A percentile compares a stretch with the other conserved stretches of the same genome.
phyloP scores from a whole-genome alignment of 2,888 invertebrate species.

The Agriotes lineatus region DNA sequence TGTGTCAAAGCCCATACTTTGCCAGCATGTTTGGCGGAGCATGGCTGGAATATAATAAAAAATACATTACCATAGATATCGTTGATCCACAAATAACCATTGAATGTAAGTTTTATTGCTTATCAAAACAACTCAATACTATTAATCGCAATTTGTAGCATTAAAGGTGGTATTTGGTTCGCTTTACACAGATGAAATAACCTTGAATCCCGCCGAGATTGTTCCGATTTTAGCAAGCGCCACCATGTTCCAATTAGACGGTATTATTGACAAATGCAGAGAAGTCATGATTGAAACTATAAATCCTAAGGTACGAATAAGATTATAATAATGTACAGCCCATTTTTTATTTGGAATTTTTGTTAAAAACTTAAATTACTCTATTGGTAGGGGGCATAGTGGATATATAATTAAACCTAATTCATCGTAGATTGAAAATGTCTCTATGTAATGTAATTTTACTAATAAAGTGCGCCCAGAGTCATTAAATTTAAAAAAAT shows the following conservation, averaged over 20 bases:
- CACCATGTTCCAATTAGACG: slow-evolving; percentile 80
- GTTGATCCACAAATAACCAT: slow-evolving; percentile 78
- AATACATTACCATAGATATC: slow-evolving; percentile 76
- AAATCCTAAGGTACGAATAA: slow-evolving; percentile 72
- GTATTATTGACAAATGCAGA: slow-evolving; percentile 77
- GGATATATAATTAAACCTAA: too few relatives aligned
- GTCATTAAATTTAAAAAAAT: too few relatives aligned
- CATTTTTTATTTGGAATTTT: too few relatives aligned
- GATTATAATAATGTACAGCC: too few relatives aligned
- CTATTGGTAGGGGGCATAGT: too few relatives aligned
- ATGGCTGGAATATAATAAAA: slow-evolving; percentile 79
- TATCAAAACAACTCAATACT: too few relatives aligned
- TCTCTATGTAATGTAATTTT: too few relatives aligned
- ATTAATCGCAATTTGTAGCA: slow-evolving; percentile 66
- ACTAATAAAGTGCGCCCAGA: too few relatives aligned
- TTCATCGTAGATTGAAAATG: too few relatives aligned
- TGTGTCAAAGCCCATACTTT: slow-evolving; percentile 85
- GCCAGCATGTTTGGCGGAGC: slow-evolving; percentile 85
- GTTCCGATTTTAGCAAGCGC: slow-evolving; percentile 80
- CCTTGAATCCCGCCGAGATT: slow-evolving; percentile 76
- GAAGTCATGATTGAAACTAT: slow-evolving; percentile 83
- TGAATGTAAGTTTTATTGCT: slow-evolving; percentile 73
- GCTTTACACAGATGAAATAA: slow-evolving; percentile 81
- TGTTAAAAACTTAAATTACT: too few relatives aligned
- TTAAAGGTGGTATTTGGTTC: slow-evolving; percentile 80